Evolutionary conservation across 2,113 vertebrate genomes (phyloP).

Genomic region (Poeciliopsis occidentalis): DNA sequence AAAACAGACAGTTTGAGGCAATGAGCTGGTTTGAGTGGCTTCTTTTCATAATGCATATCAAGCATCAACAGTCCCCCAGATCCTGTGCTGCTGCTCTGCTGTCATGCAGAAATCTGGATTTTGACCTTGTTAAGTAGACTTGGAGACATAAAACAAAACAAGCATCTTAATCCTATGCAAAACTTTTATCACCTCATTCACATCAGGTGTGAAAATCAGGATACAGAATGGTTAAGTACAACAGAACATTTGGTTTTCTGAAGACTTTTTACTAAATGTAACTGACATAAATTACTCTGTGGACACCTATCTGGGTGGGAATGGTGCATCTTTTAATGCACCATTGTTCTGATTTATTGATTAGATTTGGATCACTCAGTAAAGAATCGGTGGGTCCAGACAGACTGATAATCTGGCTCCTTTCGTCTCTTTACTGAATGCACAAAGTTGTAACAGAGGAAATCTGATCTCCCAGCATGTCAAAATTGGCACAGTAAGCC

Average conservation of each 20-base stretch:
- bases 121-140: constrained; percentile 17
- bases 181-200: background rate
- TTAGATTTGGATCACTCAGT: background rate
- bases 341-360: background rate
- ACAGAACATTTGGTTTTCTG: background rate
- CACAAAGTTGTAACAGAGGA: background rate
- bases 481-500: background rate
- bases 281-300: no score
- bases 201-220: background rate
- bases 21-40: background rate
- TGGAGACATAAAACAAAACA: constrained; percentile 8
- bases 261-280: background rate
- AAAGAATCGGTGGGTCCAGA: background rate
- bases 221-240: background rate
- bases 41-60: constrained; percentile 18
- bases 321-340: background rate
- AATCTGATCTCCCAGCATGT: background rate
- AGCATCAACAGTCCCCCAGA: constrained; percentile 43
- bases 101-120: constrained; percentile 41
- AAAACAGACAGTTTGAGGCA: background rate
- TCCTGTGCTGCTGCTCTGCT: constrained; percentile 28
- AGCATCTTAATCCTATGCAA: background rate
- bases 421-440: background rate
- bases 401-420: background rate
- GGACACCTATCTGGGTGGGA: no score